Conservation (phyloP, 2,888 invertebrate genomes). For the Scelioninae gen. 1 region DNA sequence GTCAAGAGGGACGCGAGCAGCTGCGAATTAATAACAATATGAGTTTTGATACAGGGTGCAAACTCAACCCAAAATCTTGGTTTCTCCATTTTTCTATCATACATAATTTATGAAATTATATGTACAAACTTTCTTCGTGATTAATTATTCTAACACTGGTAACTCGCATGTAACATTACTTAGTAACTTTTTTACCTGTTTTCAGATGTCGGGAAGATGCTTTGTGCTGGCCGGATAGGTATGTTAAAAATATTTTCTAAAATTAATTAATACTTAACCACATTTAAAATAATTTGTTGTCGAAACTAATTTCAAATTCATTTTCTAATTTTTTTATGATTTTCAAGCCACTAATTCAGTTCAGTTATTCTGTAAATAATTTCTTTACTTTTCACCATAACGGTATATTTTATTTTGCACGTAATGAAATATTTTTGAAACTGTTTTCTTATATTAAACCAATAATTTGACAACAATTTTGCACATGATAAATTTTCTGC, state of each 20-base stretch:
- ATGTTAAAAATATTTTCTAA: conserved; percentile 83
- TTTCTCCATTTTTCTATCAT: conserved; percentile 12
- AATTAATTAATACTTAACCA: too few relatives aligned
- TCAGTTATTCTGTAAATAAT: too few relatives aligned
- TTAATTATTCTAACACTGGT: not conserved
- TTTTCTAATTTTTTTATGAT: too few relatives aligned
- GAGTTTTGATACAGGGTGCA: conserved; percentile 67
- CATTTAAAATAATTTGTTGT: too few relatives aligned
- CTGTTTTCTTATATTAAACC: not conserved
- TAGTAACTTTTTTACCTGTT: conserved; percentile 47
- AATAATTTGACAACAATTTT: not conserved
- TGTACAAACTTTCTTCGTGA: not conserved
- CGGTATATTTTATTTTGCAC: too few relatives aligned
- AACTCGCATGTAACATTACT: not conserved
- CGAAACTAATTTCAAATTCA: too few relatives aligned
- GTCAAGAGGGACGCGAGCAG: conserved; percentile 73
- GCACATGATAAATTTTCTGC: conserved; percentile 3
- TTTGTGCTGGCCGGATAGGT: conserved; percentile 95
- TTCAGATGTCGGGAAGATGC: conserved; percentile 95
- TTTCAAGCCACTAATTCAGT: too few relatives aligned
- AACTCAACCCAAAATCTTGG: conserved; percentile 43
- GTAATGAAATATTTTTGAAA: not conserved
- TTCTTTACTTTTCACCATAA: too few relatives aligned
- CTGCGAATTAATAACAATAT: conserved; percentile 77
- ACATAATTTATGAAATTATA: conserved; percentile 8